Evolutionary conservation across 2,888 invertebrate species (phyloP).

Genomic region (Clostera curtula): DNA sequence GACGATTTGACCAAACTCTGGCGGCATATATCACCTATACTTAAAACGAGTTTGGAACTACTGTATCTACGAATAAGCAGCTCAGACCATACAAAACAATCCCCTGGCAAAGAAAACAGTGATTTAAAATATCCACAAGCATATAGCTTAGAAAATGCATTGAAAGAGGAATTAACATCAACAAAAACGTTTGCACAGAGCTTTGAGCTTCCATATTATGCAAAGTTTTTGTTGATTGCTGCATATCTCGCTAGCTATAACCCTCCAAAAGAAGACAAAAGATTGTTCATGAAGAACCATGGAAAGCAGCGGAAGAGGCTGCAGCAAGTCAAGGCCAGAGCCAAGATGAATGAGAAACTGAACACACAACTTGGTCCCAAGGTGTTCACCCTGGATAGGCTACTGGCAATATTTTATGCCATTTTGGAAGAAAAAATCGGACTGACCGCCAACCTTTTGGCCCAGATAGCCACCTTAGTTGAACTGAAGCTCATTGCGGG

Average conservation of each 20-base stretch:
- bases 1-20: conserved; percentile 83
- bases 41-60: conserved; percentile 83
- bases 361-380: conserved; percentile 88
- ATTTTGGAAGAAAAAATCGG: conserved; percentile 90
- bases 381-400: conserved; percentile 85
- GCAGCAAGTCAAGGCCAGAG: conserved; percentile 76
- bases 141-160: conserved; percentile 45
- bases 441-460: conserved; percentile 88
- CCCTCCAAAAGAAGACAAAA: conserved; percentile 89
- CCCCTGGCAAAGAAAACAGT: conserved; percentile 52
- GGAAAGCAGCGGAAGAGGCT: conserved; percentile 81
- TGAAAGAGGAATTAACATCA: conserved; percentile 61
- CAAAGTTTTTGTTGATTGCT: conserved; percentile 91
- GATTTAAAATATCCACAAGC: conserved; percentile 17
- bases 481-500: conserved; percentile 86
- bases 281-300: conserved; percentile 88
- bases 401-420: conserved; percentile 92
- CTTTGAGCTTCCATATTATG: conserved; percentile 89
- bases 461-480: conserved; percentile 91
- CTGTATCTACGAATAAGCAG: conserved; percentile 82
- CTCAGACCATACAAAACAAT: conserved; percentile 30
- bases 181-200: conserved; percentile 77
- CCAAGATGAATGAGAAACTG: conserved; percentile 70
- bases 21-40: conserved; percentile 84
- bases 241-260: conserved; percentile 95